Evolutionary conservation across 2,113 vertebrate genomes (phyloP).

Genomic region (Saccopteryx leptura): DNA sequence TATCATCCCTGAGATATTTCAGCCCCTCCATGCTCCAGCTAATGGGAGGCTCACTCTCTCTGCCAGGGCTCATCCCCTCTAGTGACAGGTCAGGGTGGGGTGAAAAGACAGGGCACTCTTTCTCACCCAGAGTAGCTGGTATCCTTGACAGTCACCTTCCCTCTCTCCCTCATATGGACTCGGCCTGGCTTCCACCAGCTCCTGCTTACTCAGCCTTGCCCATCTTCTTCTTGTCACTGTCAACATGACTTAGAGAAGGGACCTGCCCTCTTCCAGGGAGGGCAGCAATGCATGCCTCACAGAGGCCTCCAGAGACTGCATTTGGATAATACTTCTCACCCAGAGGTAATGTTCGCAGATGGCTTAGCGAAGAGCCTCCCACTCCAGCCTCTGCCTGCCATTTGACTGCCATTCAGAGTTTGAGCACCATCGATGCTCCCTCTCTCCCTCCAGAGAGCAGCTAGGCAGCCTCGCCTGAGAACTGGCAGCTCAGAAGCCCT

Average conservation of each 20-base stretch:
- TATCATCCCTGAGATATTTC: not conserved
- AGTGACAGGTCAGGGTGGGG: not conserved
- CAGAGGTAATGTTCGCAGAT: slow-evolving; percentile 44
- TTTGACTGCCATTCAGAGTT: not conserved
- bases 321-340: not conserved
- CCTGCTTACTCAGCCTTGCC: not conserved
- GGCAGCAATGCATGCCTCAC: not conserved
- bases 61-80: not conserved
- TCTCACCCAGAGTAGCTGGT: not conserved
- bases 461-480: not conserved
- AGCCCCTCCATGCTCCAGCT: not conserved
- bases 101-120: not conserved
- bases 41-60: not conserved
- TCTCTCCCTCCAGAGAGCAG: not conserved
- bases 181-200: not conserved
- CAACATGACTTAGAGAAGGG: not conserved
- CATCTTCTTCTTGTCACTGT: not conserved
- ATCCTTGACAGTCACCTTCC: no score
- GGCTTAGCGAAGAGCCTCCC: not conserved
- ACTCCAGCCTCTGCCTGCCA: not conserved
- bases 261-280: not conserved
- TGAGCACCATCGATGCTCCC: not conserved
- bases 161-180: not conserved
- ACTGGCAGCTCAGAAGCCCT: not conserved
- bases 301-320: not conserved